Conservation (phyloP, 2,797 vertebrate species). For the Acestrorhynchus altus region DNA sequence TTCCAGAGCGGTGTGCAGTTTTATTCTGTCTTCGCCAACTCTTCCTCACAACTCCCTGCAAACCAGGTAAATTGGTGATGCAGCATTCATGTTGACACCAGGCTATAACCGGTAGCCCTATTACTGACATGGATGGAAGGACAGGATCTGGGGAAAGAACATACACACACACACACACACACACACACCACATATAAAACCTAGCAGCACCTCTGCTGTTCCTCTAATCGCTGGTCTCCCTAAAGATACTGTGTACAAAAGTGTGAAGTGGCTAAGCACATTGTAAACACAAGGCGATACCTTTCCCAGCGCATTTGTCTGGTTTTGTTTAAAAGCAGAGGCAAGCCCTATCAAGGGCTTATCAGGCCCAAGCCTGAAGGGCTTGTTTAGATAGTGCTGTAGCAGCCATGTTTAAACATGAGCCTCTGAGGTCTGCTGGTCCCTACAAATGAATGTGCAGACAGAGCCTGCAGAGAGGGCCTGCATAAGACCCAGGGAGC, state of each 20-base stretch:
- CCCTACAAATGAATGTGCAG: conserved; percentile 54
- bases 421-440: conserved; percentile 44
- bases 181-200: conserved; percentile 1
- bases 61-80: conserved; percentile 20
- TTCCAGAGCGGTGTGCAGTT: conserved; percentile 18
- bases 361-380: conserved; percentile 56
- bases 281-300: conserved; percentile 27
- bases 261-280: conserved; percentile 23
- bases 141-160: not conserved
- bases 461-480: conserved; percentile 11
- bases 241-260: conserved; percentile 30
- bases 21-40: conserved; percentile 9
- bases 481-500: conserved; percentile 31
- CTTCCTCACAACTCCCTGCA: conserved; percentile 24
- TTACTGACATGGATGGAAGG: conserved; percentile 4
- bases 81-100: conserved; percentile 11
- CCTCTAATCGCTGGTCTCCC: conserved; percentile 17
- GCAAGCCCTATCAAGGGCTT: conserved; percentile 44
- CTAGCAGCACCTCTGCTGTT: conserved; percentile 10
- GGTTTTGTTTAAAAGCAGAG: conserved; percentile 55
- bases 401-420: conserved; percentile 61
- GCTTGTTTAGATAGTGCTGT: conserved; percentile 59
- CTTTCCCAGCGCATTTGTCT: conserved; percentile 44
- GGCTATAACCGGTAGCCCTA: not conserved
- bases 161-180: not conserved